These are phyloP conservation scores for Athetis lepigone DNA, from an alignment of 2,888 invertebrate genomes.

Conservation along the genomic window DNA sequence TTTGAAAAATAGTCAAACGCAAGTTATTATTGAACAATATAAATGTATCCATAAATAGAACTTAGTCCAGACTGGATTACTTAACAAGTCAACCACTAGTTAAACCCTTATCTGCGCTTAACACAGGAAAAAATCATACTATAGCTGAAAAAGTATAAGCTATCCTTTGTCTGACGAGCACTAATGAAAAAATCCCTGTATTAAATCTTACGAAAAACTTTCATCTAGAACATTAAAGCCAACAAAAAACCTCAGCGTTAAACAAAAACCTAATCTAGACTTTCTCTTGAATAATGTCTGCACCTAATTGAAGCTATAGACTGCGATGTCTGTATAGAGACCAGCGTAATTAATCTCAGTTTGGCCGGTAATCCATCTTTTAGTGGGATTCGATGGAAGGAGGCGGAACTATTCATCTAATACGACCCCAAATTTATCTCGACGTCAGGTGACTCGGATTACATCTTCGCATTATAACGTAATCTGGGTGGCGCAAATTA, in stretches of 20 bases:
- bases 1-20: no score
- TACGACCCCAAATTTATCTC: slow-evolving; percentile 75
- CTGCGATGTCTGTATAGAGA: slow-evolving; percentile 57
- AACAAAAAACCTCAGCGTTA: slow-evolving; percentile 35
- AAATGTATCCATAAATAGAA: neutral
- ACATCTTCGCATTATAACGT: slow-evolving; percentile 60
- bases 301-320: slow-evolving; percentile 61
- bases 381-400: slow-evolving; percentile 67
- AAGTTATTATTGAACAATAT: neutral
- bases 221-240: slow-evolving; percentile 30
- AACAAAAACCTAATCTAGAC: slow-evolving; percentile 56
- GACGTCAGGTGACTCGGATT: slow-evolving; percentile 66
- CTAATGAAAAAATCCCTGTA: slow-evolving; percentile 21
- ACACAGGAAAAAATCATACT: neutral
- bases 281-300: slow-evolving; percentile 55
- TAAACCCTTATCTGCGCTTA: slow-evolving; percentile 1
- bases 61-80: neutral
- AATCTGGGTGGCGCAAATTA: slow-evolving; percentile 61
- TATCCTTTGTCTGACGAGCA: slow-evolving; percentile 4
- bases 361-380: slow-evolving; percentile 79
- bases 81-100: neutral
- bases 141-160: neutral
- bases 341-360: slow-evolving; percentile 81
- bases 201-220: slow-evolving; percentile 28
- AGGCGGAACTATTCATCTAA: slow-evolving; percentile 71